These are phyloP conservation scores for Chelmon rostratus DNA, from an alignment of 2,797 vertebrate species.

Conservation along the genomic window DNA sequence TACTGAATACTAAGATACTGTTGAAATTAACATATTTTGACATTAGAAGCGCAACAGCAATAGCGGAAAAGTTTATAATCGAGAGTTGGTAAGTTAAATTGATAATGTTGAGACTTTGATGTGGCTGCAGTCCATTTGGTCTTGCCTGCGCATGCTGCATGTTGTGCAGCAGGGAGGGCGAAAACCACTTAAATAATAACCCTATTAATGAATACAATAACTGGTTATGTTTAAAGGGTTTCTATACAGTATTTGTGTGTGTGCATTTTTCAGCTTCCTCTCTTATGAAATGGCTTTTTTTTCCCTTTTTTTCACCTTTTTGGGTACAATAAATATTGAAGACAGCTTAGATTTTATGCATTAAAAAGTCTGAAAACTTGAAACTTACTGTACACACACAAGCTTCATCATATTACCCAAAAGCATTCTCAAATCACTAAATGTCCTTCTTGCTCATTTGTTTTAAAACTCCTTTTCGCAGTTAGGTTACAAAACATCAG, in stretches of 20 bases:
- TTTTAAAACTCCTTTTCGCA: conserved; percentile 11
- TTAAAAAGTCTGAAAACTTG: conserved; percentile 8
- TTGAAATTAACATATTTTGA: background rate
- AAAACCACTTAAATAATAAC: conserved; percentile 28
- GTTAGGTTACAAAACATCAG: conserved; percentile 5
- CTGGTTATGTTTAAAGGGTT: conserved; percentile 2
- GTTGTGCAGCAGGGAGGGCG: conserved; percentile 1
- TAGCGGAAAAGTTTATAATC: background rate
- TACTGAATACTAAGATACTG: background rate
- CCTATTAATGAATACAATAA: conserved; percentile 33
- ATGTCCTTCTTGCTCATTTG: conserved; percentile 5
- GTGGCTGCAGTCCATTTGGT: conserved; percentile 9
- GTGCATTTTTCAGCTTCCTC: background rate
- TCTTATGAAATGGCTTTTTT: background rate
- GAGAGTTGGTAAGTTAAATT: background rate
- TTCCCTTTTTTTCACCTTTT: background rate
- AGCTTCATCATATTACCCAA: background rate
- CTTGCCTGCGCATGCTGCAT: background rate
- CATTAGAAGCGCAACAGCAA: background rate
- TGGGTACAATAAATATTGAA: conserved; percentile 25
- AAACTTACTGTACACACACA: background rate
- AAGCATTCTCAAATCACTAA: background rate
- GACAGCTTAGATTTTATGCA: background rate
- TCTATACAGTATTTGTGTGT: background rate
- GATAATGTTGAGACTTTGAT: background rate